Evolutionary conservation across 2,113 vertebrate species (phyloP), one percentile per base, ranked within the genome.

Genomic region (Noturus placidus): DNA sequence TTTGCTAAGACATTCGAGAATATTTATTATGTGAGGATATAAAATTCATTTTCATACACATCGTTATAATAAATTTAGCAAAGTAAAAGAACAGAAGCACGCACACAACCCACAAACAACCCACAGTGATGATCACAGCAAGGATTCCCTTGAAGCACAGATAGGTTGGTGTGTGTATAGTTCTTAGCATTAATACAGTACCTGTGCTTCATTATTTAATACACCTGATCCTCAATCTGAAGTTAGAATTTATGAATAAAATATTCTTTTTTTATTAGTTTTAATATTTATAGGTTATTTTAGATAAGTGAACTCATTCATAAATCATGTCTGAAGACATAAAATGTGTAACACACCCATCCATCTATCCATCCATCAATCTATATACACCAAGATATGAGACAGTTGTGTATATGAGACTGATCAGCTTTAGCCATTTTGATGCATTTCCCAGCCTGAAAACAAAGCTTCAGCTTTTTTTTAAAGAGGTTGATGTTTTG

Each of bases 401-500:
- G 30, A 57, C 19, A 81, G 56, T 33, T 33, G 2, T 57, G 42
- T 77, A n/a, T 35, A 20, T 35, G 15, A 59, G 78, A 81, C 4
- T 14, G 54, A 11, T 59, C 11, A 22, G 20, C 56, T 35, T 59
- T 59, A 25, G 8, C 5, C 19, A 42, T 20, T 61, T 61, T 61
- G 14, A 82, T 82, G 30, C 17, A 82, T 82, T 82, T 61, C 25
- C 11, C 5, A 59, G 30, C 1, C 15, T 79, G 7, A 30, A 56
- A 79, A 54, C 54, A 82, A 61, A 17, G 33, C 56, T 61, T 57
- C 11, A 5, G 30, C 20, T 42, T 61, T n/a, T 54, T 78, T 27
- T 17, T 15, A 35, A 46, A 11, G 30, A 22, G 54, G 70, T 84
- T 76, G 87, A 3, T 88, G 82, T 82, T 65, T 46, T 88, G 86